A percentile compares a stretch with the other conserved stretches of the same genome.
These are phyloP conservation scores for Quadriops clusia DNA, from an alignment of 2,888 invertebrate species.

Conservation along the genomic window DNA sequence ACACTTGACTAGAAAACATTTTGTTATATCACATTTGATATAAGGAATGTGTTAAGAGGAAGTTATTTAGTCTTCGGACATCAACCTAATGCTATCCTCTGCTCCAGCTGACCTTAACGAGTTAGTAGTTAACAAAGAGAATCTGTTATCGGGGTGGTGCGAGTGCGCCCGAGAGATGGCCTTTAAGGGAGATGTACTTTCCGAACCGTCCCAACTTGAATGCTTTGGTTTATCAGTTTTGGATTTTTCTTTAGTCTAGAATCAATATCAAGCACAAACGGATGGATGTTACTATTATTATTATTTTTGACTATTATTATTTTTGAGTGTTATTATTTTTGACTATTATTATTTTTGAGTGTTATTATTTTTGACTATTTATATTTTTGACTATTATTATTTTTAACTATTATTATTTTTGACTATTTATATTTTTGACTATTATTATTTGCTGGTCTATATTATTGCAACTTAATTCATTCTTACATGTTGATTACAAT, in stretches of 20 bases:
- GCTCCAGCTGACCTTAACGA: constrained; percentile 42
- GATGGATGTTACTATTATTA: too few relatives aligned
- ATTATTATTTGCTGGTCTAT: too few relatives aligned
- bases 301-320: too few relatives aligned
- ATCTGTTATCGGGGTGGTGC: constrained; percentile 39
- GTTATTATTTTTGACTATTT: too few relatives aligned
- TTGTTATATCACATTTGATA: constrained; percentile 7
- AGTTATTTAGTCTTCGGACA: constrained; percentile 33
- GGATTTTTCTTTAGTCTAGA: constrained; percentile 22
- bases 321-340: too few relatives aligned
- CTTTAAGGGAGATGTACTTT: constrained; percentile 25
- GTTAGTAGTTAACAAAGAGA: constrained; percentile 42
- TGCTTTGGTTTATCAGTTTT: constrained; percentile 26
- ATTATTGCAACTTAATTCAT: too few relatives aligned
- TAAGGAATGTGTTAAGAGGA: constrained; percentile 10
- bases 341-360: too few relatives aligned
- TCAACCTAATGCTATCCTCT: constrained; percentile 43
- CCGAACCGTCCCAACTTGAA: constrained; percentile 30
- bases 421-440: too few relatives aligned
- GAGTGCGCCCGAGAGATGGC: constrained; percentile 25
- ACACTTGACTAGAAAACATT: constrained; percentile 9
- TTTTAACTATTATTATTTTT: too few relatives aligned
- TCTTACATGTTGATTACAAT: constrained; percentile 1
- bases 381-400: too few relatives aligned
- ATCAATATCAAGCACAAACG: too few relatives aligned